phyloP scores from a whole-genome alignment of 1,140 invertebrate genomes.

The Drosophila tsacasi region DNA sequence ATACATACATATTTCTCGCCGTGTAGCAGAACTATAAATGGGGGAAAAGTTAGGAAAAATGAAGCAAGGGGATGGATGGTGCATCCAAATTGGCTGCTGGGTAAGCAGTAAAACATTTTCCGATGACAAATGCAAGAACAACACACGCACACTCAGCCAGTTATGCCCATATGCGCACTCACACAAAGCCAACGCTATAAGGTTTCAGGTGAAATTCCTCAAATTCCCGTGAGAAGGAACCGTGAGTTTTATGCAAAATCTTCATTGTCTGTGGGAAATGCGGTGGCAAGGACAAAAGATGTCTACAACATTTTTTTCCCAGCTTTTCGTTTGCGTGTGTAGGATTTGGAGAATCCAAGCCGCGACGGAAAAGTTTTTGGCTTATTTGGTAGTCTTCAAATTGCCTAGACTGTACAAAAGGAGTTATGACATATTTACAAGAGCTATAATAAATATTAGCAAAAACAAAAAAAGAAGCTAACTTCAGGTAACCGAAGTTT shows the following conservation, averaged over 20 bases:
- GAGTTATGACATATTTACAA: slow-evolving; percentile 18
- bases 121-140: slow-evolving; percentile 74
- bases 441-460: slow-evolving; percentile 5
- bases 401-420: slow-evolving; percentile 3
- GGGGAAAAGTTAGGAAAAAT: neutral
- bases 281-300: slow-evolving; percentile 9
- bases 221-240: slow-evolving; percentile 53
- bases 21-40: slow-evolving; percentile 1
- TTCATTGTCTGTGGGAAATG: neutral
- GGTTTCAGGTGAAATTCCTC: slow-evolving; percentile 59
- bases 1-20: neutral
- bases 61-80: neutral
- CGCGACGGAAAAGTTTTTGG: slow-evolving; percentile 21
- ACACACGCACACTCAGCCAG: slow-evolving; percentile 26
- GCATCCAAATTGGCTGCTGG: slow-evolving; percentile 64
- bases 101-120: slow-evolving; percentile 68
- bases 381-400: slow-evolving; percentile 13
- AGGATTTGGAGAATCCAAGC: slow-evolving; percentile 26
- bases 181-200: slow-evolving; percentile 21
- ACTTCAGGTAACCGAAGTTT: no score
- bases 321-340: neutral
- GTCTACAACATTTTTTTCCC: slow-evolving; percentile 22
- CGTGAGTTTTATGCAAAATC: slow-evolving; percentile 24
- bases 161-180: slow-evolving; percentile 17
- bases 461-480: no score